phyloP scores from a whole-genome alignment of 2,888 invertebrate genomes.

The Cepaea hortensis region DNA sequence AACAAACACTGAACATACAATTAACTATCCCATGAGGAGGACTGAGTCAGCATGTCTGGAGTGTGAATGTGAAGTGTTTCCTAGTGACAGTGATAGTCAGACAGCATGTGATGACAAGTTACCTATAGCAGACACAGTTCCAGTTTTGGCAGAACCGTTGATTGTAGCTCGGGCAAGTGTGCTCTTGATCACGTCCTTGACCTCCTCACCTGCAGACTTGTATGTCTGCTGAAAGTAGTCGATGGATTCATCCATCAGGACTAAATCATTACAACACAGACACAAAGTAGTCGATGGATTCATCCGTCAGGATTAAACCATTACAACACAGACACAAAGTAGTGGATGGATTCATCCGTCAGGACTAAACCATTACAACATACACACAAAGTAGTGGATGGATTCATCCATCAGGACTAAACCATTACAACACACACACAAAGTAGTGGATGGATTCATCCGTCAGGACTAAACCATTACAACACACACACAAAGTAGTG shows the following conservation, averaged over 20 bases:
- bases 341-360: background rate
- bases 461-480: too few relatives aligned
- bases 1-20: too few relatives aligned
- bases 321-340: background rate
- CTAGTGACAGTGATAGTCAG: too few relatives aligned
- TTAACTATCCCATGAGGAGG: too few relatives aligned
- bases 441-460: background rate
- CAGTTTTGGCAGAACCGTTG: constrained; percentile 35
- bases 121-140: constrained; percentile 16
- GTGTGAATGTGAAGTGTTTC: too few relatives aligned
- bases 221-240: background rate
- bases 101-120: background rate
- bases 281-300: background rate
- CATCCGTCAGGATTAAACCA: background rate
- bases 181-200: background rate
- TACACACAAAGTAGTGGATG: background rate
- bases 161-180: background rate
- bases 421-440: background rate
- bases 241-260: too few relatives aligned
- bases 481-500: background rate
- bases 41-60: too few relatives aligned
- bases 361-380: background rate
- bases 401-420: too few relatives aligned
- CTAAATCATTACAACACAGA: too few relatives aligned
- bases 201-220: background rate